Evolutionary conservation across 2,888 invertebrate species (phyloP).

Genomic region (Orthosia gothica): DNA sequence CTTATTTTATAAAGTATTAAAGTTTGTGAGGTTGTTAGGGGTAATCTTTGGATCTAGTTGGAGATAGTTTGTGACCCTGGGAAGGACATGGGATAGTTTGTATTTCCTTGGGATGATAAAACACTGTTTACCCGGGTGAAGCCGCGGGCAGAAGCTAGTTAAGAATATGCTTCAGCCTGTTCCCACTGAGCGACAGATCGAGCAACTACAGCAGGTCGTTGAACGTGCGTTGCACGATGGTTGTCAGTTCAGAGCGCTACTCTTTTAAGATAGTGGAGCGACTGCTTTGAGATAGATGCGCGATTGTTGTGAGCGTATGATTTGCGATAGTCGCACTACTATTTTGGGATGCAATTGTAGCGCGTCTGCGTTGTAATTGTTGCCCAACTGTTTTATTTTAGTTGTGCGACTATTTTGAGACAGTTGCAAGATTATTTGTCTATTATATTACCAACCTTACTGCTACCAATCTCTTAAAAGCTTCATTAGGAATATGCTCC

Average conservation of each 20-base stretch:
- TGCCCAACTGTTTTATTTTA: too few relatives aligned
- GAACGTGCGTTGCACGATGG: constrained; percentile 94
- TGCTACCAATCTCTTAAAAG: constrained; percentile 96
- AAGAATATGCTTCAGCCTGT: constrained; percentile 93
- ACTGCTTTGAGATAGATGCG: not conserved
- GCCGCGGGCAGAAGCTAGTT: too few relatives aligned
- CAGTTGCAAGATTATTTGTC: too few relatives aligned
- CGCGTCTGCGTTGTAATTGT: too few relatives aligned
- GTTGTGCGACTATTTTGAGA: not conserved
- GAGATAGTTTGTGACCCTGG: too few relatives aligned
- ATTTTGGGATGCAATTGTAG: not conserved
- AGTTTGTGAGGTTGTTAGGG: too few relatives aligned
- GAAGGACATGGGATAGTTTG: too few relatives aligned
- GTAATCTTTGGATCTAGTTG: too few relatives aligned
- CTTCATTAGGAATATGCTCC: constrained; percentile 94
- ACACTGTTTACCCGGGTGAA: too few relatives aligned
- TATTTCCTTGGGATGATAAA: too few relatives aligned
- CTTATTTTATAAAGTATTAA: too few relatives aligned
- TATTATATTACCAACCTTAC: constrained; percentile 86
- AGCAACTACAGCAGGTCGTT: constrained; percentile 95
- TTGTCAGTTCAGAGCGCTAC: constrained; percentile 92
- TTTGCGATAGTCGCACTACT: not conserved
- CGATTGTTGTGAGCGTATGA: too few relatives aligned
- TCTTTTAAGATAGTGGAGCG: not conserved
- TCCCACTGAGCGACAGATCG: constrained; percentile 94